phyloP scores from a whole-genome alignment of 2,113 vertebrate species.

The Trochalopteron elliotii region DNA sequence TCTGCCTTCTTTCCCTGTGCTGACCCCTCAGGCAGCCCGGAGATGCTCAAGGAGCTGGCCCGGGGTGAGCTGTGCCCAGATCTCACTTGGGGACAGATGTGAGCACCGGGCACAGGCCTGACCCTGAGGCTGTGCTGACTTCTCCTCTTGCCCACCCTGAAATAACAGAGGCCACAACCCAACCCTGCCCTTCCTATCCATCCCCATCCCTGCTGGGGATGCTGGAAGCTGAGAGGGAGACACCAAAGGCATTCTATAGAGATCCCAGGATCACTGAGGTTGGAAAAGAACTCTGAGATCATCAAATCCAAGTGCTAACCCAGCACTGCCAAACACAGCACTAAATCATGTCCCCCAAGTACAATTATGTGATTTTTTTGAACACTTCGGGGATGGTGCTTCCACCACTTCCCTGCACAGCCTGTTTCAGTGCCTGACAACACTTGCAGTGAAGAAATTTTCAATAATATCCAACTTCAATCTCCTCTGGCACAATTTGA shows the following conservation, averaged over 20 bases:
- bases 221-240: background rate
- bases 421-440: background rate
- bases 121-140: accelerated
- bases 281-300: background rate
- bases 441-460: background rate
- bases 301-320: background rate
- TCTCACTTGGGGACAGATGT: background rate
- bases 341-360: background rate
- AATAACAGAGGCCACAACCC: background rate
- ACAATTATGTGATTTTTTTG: accelerated
- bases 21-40: background rate
- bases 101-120: accelerated
- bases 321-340: background rate
- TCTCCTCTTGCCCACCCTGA: background rate
- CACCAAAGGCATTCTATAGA: accelerated
- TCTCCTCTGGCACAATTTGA: background rate
- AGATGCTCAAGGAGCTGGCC: accelerated
- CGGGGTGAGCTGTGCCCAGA: accelerated
- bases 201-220: background rate
- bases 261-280: background rate
- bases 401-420: background rate
- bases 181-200: background rate
- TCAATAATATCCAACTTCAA: background rate
- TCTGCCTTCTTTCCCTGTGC: background rate
- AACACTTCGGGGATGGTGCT: background rate